Percentiles rank a stretch among this genome's conserved stretches.
phyloP scores from a whole-genome alignment of 2,113 vertebrate genomes.

The Prunella fulvescens region DNA sequence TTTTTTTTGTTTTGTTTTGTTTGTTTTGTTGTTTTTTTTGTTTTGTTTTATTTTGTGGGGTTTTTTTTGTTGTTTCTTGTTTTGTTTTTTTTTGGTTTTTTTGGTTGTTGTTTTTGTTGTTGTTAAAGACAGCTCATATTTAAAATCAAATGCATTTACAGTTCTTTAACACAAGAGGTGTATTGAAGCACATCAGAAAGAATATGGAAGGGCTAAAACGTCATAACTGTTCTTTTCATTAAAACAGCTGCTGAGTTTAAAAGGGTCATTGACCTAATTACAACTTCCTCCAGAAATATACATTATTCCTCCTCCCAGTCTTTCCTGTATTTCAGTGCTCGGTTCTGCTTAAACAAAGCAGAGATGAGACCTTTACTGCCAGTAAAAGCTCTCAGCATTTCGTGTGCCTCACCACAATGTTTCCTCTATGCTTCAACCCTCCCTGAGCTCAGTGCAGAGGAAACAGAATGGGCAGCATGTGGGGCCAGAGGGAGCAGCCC shows the following conservation, averaged over 20 bases:
- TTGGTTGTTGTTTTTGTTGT: too few species aligned
- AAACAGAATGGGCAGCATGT: accelerated
- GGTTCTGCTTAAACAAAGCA: not conserved
- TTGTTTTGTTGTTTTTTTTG: too few species aligned
- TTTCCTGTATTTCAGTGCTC: not conserved
- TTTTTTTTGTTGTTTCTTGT: not conserved
- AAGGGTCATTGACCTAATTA: not conserved
- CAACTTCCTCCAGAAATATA: not conserved
- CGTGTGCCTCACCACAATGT: not conserved
- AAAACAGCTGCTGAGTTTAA: not conserved
- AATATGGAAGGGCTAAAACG: not conserved
- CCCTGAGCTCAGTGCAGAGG: not conserved
- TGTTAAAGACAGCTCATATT: not conserved
- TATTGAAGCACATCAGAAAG: not conserved
- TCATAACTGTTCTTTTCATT: not conserved
- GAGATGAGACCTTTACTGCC: not conserved
- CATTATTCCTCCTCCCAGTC: not conserved
- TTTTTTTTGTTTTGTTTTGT: too few species aligned
- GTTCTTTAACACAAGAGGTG: not conserved
- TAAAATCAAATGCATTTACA: not conserved
- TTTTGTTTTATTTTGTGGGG: too few species aligned
- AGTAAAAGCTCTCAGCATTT: not conserved
- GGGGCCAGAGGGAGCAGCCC: not conserved
- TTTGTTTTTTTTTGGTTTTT: too few species aligned
- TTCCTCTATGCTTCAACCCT: not conserved